Conservation (phyloP, 1,140 invertebrate genomes). For the Drosophila kohkoa region DNA sequence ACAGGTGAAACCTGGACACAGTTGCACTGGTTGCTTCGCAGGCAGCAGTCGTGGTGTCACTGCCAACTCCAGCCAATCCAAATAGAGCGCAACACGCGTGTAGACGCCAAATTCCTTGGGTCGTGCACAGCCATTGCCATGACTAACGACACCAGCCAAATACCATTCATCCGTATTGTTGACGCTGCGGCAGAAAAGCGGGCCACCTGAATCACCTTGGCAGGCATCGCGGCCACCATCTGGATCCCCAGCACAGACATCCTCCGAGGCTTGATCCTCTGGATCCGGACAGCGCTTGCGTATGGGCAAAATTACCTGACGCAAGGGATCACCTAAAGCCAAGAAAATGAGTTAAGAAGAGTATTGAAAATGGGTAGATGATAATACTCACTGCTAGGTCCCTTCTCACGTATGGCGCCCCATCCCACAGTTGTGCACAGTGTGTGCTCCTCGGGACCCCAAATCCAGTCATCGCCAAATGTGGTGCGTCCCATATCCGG, state of each 20-base stretch:
- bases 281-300: conserved; percentile 85
- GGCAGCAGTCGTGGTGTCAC: conserved; percentile 54
- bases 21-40: conserved; percentile 85
- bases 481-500: conserved; percentile 86
- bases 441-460: conserved; percentile 87
- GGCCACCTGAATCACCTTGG: conserved; percentile 92
- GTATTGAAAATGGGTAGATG: background rate
- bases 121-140: conserved; percentile 92
- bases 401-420: conserved; percentile 90
- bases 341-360: background rate
- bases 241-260: conserved; percentile 91
- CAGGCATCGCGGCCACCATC: conserved; percentile 93
- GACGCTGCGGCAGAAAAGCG: conserved; percentile 90
- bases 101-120: conserved; percentile 93
- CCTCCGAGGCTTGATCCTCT: conserved; percentile 87
- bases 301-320: conserved; percentile 87
- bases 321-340: conserved; percentile 85
- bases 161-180: conserved; percentile 88
- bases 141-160: conserved; percentile 91
- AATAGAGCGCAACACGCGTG: conserved; percentile 90
- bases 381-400: conserved; percentile 89
- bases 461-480: conserved; percentile 86
- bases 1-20: conserved; percentile 90
- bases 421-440: conserved; percentile 91
- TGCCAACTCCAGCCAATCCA: conserved; percentile 89